Evolutionary conservation across 2,888 invertebrate species (phyloP).

Genomic region (Drosophila fulvimacula): DNA sequence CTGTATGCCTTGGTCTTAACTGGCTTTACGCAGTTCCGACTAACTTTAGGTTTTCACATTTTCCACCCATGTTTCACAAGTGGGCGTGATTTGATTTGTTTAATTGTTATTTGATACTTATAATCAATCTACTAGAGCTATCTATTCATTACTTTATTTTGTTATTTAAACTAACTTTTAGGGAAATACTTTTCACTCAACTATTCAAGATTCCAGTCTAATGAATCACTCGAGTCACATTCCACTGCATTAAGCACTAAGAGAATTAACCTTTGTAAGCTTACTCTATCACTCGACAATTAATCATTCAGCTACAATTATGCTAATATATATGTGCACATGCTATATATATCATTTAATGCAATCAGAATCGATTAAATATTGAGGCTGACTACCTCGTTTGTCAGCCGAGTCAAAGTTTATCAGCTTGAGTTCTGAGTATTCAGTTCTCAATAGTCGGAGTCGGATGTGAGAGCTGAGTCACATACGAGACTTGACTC

Average conservation of each 20-base stretch:
- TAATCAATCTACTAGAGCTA: too few species aligned
- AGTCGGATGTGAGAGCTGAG: constrained; percentile 14
- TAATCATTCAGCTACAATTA: constrained; percentile 2
- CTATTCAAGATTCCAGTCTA: neutral
- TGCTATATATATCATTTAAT: neutral
- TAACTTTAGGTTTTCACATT: neutral
- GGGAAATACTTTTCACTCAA: neutral
- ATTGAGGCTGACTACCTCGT: constrained; percentile 1
- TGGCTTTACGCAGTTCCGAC: too few species aligned
- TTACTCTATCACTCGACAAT: neutral
- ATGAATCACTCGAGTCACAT: neutral
- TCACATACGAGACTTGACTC: constrained; percentile 21
- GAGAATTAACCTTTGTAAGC: neutral
- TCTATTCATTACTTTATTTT: too few species aligned
- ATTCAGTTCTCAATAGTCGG: neutral
- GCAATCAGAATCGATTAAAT: neutral
- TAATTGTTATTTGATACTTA: too few species aligned
- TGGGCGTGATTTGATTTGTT: too few species aligned
- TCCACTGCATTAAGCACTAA: neutral
- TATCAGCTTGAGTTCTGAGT: constrained; percentile 15
- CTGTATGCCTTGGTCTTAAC: neutral
- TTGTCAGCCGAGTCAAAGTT: constrained; percentile 20
- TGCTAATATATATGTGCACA: neutral
- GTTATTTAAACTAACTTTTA: too few species aligned
- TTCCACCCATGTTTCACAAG: too few species aligned